A percentile compares a stretch with the other conserved stretches of the same genome.
Conservation (phyloP, 2,797 vertebrate genomes). For the Allochrocebus solatus region DNA sequence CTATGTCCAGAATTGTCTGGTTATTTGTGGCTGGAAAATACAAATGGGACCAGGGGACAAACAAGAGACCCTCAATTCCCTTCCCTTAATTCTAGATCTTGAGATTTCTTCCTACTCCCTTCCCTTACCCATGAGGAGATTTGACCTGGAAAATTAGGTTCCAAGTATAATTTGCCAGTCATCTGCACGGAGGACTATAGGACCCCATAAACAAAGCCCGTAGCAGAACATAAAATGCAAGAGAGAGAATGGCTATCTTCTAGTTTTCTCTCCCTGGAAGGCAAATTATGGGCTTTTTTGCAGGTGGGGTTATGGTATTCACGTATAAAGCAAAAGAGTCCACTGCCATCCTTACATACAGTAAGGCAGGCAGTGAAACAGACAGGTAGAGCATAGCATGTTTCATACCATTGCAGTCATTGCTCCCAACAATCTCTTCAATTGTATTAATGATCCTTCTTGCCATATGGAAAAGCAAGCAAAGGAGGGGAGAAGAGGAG, state of each 20-base stretch:
- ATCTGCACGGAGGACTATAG: neutral
- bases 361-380: neutral
- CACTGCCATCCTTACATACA: neutral
- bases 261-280: neutral
- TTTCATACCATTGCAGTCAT: neutral
- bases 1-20: neutral
- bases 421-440: neutral
- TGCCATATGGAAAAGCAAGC: neutral
- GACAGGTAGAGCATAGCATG: neutral
- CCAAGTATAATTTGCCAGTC: neutral
- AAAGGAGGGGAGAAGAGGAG: neutral
- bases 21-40: neutral
- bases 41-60: neutral
- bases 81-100: neutral
- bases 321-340: neutral
- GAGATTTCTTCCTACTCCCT: neutral
- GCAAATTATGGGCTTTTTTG: neutral
- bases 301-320: neutral
- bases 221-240: neutral
- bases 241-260: neutral
- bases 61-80: neutral
- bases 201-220: neutral
- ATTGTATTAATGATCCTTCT: neutral
- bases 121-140: neutral
- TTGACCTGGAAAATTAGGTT: neutral